Evolutionary conservation across 2,888 invertebrate species (phyloP), one percentile per base, ranked within the genome.

Genomic region (Athripsodes cinereus): DNA sequence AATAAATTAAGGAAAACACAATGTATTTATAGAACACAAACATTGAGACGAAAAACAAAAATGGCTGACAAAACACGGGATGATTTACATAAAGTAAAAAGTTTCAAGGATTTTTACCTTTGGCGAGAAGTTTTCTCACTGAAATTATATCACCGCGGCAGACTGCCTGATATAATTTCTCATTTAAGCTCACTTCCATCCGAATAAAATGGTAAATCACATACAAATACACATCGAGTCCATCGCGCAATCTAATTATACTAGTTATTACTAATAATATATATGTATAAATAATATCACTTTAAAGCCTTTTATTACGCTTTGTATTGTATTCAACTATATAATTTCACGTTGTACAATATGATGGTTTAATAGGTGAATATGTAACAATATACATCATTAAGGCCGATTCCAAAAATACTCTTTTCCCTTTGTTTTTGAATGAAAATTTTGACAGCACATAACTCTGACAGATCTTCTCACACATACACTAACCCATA

Each of bases 91-190:
- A 13, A 16, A 40, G 13, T 13, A 40, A 40, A 40, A 40, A n/a
- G 8, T 8, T 40, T 40, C 16, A 5, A 48, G 8, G 50, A 67
- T 62, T 69, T 64, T 66, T 68, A 75, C 82, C 82, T 75, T 78
- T 74, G 60, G 75, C 72, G 60, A 83, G 67, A 58, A 81, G 69
- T 60, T 74, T 71, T 62, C 72, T 69, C 55, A 78, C 71, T 57
- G 71, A 69, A 62, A 76, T 74, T 66, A 73, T 72, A 65, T 76
- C 72, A 67, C 70, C 69, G 48, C 62, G 64, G 63, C 72, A 61
- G 60, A 76, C 68, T 53, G 75, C 74, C 65, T 72, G 67, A 63
- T 71, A 71, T 66, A 78, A 69, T 59, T 64, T 68, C 31, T 75
- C 74, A 67, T 78, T 59, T 48, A 59, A 22, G 47, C 55, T 55